phyloP scores from a whole-genome alignment of 2,113 vertebrate species.

The Leucopsar rothschildi region DNA sequence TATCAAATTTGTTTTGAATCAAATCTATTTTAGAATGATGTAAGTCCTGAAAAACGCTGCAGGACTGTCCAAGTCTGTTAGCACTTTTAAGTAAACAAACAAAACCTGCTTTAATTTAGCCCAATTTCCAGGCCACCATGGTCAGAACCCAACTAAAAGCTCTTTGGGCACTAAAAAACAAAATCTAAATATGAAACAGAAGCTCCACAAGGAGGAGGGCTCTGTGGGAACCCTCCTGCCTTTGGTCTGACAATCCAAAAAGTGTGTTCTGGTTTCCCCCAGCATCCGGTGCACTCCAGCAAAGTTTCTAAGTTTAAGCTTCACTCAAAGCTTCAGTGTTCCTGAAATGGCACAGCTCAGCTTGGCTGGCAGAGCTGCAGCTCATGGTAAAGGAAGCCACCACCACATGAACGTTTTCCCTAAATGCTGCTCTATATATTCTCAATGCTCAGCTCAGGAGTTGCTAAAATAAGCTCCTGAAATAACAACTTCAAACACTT shows the following conservation, averaged over 20 bases:
- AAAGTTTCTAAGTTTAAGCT: slow-evolving; percentile 45
- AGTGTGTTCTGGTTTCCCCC: slow-evolving; percentile 52
- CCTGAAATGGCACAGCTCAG: neutral
- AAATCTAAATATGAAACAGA: slow-evolving; percentile 31
- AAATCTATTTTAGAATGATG: neutral
- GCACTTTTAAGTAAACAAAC: slow-evolving; percentile 12
- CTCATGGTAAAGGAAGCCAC: slow-evolving; percentile 16
- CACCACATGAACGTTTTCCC: neutral
- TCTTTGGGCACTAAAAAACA: slow-evolving; percentile 9
- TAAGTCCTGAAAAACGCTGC: neutral
- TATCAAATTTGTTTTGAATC: neutral
- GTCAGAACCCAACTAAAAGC: neutral
- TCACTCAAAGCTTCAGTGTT: neutral
- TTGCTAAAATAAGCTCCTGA: slow-evolving; percentile 15
- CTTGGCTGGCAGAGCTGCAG: neutral
- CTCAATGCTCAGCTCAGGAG: neutral
- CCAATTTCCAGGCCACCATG: neutral
- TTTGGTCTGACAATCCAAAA: slow-evolving; percentile 48
- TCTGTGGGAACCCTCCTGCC: slow-evolving; percentile 49
- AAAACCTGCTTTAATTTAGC: slow-evolving; percentile 33
- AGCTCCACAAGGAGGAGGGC: slow-evolving; percentile 11
- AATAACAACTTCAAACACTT: slow-evolving; percentile 16
- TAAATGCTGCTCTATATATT: slow-evolving; percentile 1
- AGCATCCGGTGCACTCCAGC: slow-evolving; percentile 33
- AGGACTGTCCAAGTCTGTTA: neutral